Conservation (phyloP, 2,888 invertebrate genomes). For the Gastracanthus pulcherrimus region DNA sequence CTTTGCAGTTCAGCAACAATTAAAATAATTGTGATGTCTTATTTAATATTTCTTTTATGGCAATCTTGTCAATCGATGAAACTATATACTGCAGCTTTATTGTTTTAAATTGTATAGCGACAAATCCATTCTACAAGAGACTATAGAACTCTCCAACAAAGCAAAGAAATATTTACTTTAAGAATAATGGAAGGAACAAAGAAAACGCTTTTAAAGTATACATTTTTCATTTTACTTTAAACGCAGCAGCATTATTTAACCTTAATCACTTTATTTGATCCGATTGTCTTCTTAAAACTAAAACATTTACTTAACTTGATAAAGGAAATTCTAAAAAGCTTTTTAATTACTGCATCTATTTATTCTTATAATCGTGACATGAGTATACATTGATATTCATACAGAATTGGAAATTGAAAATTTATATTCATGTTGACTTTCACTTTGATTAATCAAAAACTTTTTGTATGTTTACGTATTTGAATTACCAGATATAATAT, state of each 20-base stretch:
- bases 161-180: conserved; percentile 17
- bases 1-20: too few species aligned
- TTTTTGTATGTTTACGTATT: too few species aligned
- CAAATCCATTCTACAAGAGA: not conserved
- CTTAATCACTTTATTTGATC: not conserved
- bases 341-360: too few species aligned
- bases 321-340: not conserved
- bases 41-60: not conserved
- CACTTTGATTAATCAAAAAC: too few species aligned
- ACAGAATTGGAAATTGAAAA: too few species aligned
- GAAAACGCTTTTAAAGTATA: not conserved
- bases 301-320: conserved; percentile 11
- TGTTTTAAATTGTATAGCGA: not conserved
- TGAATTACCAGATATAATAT: too few species aligned
- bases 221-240: too few species aligned
- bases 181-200: conserved; percentile 13
- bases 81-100: not conserved
- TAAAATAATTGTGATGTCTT: too few species aligned
- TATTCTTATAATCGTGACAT: too few species aligned
- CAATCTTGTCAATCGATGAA: not conserved
- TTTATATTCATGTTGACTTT: too few species aligned
- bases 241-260: not conserved
- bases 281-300: conserved; percentile 27
- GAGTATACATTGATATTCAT: too few species aligned
- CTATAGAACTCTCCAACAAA: not conserved